A percentile compares a stretch with the other conserved stretches of the same genome.
These are phyloP conservation scores for Panurus biarmicus DNA, from an alignment of 2,113 vertebrate genomes.

Conservation along the genomic window DNA sequence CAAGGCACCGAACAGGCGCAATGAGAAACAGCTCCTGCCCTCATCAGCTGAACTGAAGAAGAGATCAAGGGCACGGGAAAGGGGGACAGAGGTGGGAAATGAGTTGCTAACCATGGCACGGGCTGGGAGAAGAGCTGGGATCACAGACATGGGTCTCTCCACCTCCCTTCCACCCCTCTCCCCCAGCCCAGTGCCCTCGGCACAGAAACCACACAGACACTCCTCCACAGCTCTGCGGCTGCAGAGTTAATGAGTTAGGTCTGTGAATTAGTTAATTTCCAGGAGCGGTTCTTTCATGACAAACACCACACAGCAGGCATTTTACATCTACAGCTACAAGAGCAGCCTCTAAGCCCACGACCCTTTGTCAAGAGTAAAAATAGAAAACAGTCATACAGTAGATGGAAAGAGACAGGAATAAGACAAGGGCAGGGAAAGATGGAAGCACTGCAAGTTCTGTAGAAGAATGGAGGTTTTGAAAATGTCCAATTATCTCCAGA, in stretches of 20 bases:
- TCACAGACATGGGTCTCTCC: not conserved
- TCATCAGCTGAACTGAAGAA: not conserved
- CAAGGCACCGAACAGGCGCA: not conserved
- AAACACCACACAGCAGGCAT: conserved; percentile 34
- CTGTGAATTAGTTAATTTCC: conserved; percentile 50
- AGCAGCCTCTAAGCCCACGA: conserved; percentile 22
- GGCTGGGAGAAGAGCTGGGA: not conserved
- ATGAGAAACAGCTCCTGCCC: not conserved
- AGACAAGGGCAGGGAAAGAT: not conserved
- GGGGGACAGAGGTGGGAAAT: not conserved
- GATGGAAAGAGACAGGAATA: not conserved
- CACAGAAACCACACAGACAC: not conserved
- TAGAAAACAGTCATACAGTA: not conserved
- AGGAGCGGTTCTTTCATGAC: not conserved
- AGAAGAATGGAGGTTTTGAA: not conserved
- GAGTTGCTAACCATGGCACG: not conserved
- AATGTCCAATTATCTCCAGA: not conserved
- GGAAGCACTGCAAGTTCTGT: not conserved
- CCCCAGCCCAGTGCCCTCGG: not conserved
- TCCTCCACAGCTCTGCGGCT: not conserved
- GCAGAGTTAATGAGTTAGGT: conserved; percentile 22
- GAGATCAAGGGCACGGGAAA: not conserved
- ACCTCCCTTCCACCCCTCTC: not conserved
- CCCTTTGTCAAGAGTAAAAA: conserved; percentile 24
- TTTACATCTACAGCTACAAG: conserved; percentile 22